Base-by-base conservation (phyloP, 2,888 invertebrate species). In the Trisateles emortualis region DNA sequence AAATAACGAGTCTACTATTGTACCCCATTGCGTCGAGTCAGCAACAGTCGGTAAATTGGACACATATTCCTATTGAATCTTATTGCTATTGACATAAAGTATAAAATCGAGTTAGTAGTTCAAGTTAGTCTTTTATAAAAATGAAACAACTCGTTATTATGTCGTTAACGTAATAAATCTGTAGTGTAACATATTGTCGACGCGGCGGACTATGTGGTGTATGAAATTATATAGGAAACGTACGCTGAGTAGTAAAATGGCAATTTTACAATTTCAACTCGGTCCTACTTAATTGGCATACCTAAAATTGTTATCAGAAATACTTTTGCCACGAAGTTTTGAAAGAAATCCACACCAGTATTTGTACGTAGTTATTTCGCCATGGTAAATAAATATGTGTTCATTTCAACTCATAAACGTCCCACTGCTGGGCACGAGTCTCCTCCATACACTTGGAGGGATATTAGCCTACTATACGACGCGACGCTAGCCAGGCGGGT, bases 131-230 rank as follows among this genome's bases (percentile, higher is more conserved):
- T 70, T 68, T 68, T 65, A 68, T 64, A 68, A 72, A 74, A 74
- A 63, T 69, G 70, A 72, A 80, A 73, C 72, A 73, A 74, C 67
- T 74, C 72, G 75, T 78, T 78, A 83, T 81, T 78, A 78, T 77
- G 69, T 74, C 73, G 76, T 76, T 81, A 83, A 81, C 78, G 74
- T 78, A 69, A 78, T 79, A 78, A 81, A 77, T 61, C 66, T 46
- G 44, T 43, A 50, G 55, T 55, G 64, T 65, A 55, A 45, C 64
- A 64, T 49, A 68, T 65, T 75, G 77, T 66, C 59, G 71, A 79
- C 64, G 67, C 65, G 51, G 71, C 74, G 68, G 69, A 73, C 77
- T 56, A 57, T 48, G 52, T 57, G 59, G 66, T 52, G 66, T 65
- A 57, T 58, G 51, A 64, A 66, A 59, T 55, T n/a, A 71, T 74